Conservation (phyloP, 2,113 vertebrate genomes). For the Melanerpes aurifrons region DNA sequence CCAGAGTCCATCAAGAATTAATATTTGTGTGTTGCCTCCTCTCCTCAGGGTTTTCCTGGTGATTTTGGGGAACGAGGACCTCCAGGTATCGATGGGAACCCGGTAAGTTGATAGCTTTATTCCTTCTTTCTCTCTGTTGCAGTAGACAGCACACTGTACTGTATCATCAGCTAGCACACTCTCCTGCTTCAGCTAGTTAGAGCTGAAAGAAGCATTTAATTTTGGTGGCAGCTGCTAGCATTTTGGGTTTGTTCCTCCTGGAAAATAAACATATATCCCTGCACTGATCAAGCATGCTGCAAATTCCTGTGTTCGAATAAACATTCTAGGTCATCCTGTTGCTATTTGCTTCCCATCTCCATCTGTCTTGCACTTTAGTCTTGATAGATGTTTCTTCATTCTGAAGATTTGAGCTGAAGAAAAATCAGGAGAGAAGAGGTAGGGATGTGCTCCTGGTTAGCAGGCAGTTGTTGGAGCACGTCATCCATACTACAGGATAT, state of each 20-base stretch:
- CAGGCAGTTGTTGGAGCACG: neutral
- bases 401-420: neutral
- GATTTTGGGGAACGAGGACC: constrained; percentile 95
- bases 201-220: neutral
- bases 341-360: neutral
- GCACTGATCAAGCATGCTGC: neutral
- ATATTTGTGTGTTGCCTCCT: constrained; percentile 29
- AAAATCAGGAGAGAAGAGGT: neutral
- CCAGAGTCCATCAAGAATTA: neutral
- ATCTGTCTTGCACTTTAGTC: neutral
- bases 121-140: neutral
- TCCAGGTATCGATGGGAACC: constrained; percentile 94
- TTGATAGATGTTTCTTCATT: neutral
- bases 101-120: constrained; percentile 83
- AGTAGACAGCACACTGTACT: neutral
- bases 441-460: neutral
- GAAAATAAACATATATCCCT: neutral
- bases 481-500: neutral
- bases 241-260: neutral
- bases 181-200: neutral
- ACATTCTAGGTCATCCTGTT: neutral
- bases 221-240: neutral
- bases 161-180: neutral
- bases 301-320: neutral
- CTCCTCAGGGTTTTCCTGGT: constrained; percentile 91